A percentile compares a stretch with the other conserved stretches of the same genome.
Conservation (phyloP, 2,797 vertebrate species). For the Hozukius guyotensis region DNA sequence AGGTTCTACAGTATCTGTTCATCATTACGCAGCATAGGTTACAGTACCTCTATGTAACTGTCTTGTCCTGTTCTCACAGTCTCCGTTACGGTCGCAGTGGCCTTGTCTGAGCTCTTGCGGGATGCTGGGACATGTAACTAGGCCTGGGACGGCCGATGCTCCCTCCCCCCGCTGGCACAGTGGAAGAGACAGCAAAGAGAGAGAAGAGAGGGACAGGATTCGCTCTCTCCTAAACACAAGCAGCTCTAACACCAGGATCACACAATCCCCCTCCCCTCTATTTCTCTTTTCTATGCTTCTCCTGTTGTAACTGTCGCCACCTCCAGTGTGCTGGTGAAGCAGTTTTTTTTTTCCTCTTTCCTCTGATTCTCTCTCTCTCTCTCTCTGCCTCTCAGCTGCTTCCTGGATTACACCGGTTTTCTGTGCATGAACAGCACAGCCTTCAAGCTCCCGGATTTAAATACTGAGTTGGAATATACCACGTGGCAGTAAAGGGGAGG, state of each 20-base stretch:
- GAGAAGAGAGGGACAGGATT: slow-evolving; percentile 24
- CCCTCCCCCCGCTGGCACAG: slow-evolving; percentile 73
- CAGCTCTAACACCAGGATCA: slow-evolving; percentile 28
- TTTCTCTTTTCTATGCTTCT: slow-evolving; percentile 32
- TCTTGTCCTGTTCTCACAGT: slow-evolving; percentile 61
- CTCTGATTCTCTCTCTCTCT: slow-evolving; percentile 15
- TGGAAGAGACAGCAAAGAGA: slow-evolving; percentile 58
- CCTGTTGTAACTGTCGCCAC: slow-evolving; percentile 36
- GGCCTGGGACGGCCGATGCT: slow-evolving; percentile 72
- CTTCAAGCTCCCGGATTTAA: slow-evolving; percentile 77
- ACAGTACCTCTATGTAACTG: slow-evolving; percentile 75
- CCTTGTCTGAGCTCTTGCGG: slow-evolving; percentile 64
- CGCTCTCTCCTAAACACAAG: slow-evolving; percentile 21
- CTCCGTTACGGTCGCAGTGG: slow-evolving; percentile 61
- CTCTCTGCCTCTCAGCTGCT: slow-evolving; percentile 61
- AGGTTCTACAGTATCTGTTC: neutral
- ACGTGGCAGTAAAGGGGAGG: slow-evolving; percentile 70
- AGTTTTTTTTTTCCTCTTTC: slow-evolving; percentile 15
- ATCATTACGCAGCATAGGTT: slow-evolving; percentile 35
- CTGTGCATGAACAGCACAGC: slow-evolving; percentile 63
- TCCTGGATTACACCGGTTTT: slow-evolving; percentile 69
- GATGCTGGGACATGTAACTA: slow-evolving; percentile 81
- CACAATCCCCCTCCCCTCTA: neutral
- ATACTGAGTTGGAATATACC: slow-evolving; percentile 78
- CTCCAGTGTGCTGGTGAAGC: slow-evolving; percentile 28